Base-by-base conservation (phyloP, 1,140 invertebrate species). In the Notospermus geniculatus region DNA sequence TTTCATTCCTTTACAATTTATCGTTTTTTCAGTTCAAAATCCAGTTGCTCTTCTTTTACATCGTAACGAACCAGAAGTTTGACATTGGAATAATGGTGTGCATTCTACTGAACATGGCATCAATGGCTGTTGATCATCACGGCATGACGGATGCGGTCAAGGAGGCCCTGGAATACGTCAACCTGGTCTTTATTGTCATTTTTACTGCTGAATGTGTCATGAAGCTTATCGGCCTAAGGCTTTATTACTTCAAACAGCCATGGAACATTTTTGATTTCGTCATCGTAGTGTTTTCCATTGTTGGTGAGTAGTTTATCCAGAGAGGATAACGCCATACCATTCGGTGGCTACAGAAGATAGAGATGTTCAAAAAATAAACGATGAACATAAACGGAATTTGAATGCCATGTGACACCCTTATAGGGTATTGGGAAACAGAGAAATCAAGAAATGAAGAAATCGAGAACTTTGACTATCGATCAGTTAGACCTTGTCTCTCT, bases 261-360 rank as follows among this genome's bases (percentile, higher is more conserved):
- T 98, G 96, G 96, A 98, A 98, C 86, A 87, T 98, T 72, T 98
- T 98, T 86, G 96, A 98, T 87, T 95, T 97, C 85, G 91, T 97
- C 76, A 94, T 98, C 80, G 95, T 98, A 77, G 94, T 96, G 85
- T 89, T 98, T 83, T 98, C 95, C 81, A 95, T 98, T 85, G 63
- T 81, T 65, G 75, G 79, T 80, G 68, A 71, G 73, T 67, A 25
- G 17, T 7, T 50, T 27, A n/a, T n/a, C n/a, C n/a, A n/a, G n/a
- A n/a, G n/a, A n/a, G n/a, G n/a, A n/a, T n/a, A n/a, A n/a, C n/a
- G n/a, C n/a, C n/a, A n/a, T n/a, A n/a, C n/a, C n/a, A n/a, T n/a
- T n/a, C n/a, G n/a, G n/a, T n/a, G n/a, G n/a, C n/a, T n/a, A n/a
- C n/a, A n/a, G n/a, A n/a, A n/a, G n/a, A n/a, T n/a, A n/a, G n/a